phyloP scores from a whole-genome alignment of 2,797 vertebrate genomes.

The Myotis myotis region DNA sequence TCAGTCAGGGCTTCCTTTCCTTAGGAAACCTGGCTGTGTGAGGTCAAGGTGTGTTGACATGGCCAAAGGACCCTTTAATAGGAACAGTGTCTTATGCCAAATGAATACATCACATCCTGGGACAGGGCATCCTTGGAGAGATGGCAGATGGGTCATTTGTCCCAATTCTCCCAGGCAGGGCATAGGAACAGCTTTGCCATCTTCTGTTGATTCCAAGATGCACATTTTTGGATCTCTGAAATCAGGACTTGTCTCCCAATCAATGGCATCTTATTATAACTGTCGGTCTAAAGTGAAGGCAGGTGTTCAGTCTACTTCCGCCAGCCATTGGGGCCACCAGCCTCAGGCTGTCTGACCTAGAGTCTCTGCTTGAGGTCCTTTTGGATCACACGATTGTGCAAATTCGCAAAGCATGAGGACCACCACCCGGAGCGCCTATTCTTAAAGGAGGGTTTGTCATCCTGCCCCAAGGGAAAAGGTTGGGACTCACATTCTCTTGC shows the following conservation, averaged over 20 bases:
- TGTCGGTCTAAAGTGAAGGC: background rate
- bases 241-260: background rate
- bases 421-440: background rate
- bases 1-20: background rate
- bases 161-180: background rate
- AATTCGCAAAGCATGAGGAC: background rate
- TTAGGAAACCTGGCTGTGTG: background rate
- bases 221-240: background rate
- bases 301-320: background rate
- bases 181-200: background rate
- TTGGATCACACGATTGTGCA: background rate
- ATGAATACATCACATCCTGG: background rate
- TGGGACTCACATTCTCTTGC: background rate
- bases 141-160: background rate
- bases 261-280: background rate
- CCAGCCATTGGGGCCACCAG: background rate
- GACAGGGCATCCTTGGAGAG: background rate
- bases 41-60: background rate
- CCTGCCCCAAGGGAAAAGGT: background rate
- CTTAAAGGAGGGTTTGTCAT: background rate
- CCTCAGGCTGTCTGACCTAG: background rate
- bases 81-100: background rate
- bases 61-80: background rate
- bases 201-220: background rate
- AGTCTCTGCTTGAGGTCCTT: background rate